A percentile compares a stretch with the other conserved stretches of the same genome.
Evolutionary conservation across 2,797 vertebrate genomes (phyloP).

Genomic region (Denticeps clupeoides): DNA sequence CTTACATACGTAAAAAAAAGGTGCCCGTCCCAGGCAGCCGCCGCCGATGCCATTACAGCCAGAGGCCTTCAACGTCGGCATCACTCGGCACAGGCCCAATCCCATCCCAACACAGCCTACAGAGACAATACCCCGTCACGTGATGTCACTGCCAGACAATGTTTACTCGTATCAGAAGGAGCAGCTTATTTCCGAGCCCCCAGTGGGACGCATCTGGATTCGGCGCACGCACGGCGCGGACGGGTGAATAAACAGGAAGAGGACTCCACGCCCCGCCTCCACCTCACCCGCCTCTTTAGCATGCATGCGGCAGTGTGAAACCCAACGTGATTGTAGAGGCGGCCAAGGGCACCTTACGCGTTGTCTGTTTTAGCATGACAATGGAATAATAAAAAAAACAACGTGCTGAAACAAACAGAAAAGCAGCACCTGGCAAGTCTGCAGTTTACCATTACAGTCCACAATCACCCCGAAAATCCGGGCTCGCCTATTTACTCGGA

Average conservation of each 20-base stretch:
- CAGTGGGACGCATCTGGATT: neutral
- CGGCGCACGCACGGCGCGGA: conserved; percentile 1
- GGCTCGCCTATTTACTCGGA: no score
- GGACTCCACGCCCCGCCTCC: conserved; percentile 1
- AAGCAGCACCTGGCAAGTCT: conserved; percentile 2
- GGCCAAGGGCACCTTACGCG: conserved; percentile 47
- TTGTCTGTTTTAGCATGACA: conserved; percentile 25
- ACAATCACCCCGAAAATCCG: no score
- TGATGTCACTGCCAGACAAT: no score
- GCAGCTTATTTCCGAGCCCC: neutral
- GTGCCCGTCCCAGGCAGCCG: no score
- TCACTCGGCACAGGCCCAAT: no score
- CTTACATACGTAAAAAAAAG: no score
- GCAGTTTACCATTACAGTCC: neutral
- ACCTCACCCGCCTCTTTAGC: conserved; percentile 19
- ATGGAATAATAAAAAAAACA: conserved; percentile 6
- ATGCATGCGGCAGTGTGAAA: conserved; percentile 32
- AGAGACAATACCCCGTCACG: no score
- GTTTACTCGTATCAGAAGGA: no score
- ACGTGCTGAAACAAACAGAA: neutral
- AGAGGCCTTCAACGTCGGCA: no score
- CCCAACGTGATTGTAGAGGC: conserved; percentile 25
- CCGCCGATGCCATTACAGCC: no score
- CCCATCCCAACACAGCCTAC: no score
- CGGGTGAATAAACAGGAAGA: conserved; percentile 16